Base-by-base conservation (phyloP, 30 jellyfish, hydroid and myxozoan genomes). In the Morbakka virulenta region DNA sequence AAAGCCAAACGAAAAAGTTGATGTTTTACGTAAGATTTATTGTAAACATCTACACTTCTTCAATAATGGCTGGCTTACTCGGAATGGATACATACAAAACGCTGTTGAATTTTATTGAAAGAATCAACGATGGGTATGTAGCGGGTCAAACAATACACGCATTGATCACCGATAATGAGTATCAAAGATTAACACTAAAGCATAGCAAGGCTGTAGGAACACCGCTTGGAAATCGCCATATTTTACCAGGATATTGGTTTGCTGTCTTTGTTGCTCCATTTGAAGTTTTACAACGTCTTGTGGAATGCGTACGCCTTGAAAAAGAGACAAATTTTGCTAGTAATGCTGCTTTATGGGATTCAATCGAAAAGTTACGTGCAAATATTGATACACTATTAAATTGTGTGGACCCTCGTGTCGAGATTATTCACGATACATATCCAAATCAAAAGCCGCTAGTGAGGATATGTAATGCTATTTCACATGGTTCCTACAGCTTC, bases 191-290 rank as follows among this genome's bases (percentile, higher is more conserved):
- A 83, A 83, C 95, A 17, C 63, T 89, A 12, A 89, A 78, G 53
- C 74, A 67, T 51, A 95, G 97, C 2, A 83, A 83, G 77, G 97
- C 95, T 35, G 64, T 74, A 50, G 97, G 97, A 9, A 77, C 86
- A 14, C 97, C 97, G 27, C 74, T 89, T 2, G 97, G 95, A 30
- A 89, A 83, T 51, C 75, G 89, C 0, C 97, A 89, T 62, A 50
- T 89, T 2, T 52, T 89, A 23, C 97, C 97, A 6, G 97, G 97
- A 11, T 89, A 89, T 35, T 89, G 97, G 97, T 89, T 89, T 78
- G 76, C 91, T 28, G 97, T 81, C 0, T 70, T 89, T 62, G 88
- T 82, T 2, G 97, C 94, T n/a, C 97, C 97, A 14, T 83, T 81
- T 64, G 95, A 89, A 48, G 79, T 88, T 4, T 66, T 83, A 4